Evolutionary conservation across 2,797 vertebrate genomes (phyloP).

Genomic region (Aldrovandia affinis): DNA sequence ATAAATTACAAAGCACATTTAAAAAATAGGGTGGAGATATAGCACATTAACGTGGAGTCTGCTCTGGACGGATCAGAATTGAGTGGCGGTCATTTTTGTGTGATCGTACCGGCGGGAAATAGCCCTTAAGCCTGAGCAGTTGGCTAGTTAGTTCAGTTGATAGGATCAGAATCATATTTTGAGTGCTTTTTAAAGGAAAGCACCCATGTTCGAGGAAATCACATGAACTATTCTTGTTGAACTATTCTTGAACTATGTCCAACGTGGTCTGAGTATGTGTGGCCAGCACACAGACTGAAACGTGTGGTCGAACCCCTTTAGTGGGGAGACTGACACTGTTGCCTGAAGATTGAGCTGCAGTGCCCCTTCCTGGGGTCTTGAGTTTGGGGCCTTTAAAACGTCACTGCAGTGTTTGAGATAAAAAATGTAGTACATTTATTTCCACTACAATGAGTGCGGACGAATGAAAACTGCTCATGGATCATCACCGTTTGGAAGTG

Average conservation of each 20-base stretch:
- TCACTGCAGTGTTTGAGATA: neutral
- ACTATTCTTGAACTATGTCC: neutral
- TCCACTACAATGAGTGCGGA: neutral
- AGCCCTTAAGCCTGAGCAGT: too few species aligned
- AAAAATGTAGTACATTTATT: neutral
- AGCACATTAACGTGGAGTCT: too few species aligned
- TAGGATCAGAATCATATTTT: too few species aligned
- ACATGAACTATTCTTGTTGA: too few species aligned
- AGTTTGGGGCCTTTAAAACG: neutral
- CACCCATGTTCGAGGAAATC: too few species aligned
- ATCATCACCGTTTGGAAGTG: neutral
- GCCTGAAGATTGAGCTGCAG: neutral
- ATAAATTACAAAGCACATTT: too few species aligned
- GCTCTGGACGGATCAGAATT: too few species aligned
- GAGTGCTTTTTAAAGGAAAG: too few species aligned
- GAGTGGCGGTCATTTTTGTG: too few species aligned
- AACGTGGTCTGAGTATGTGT: neutral
- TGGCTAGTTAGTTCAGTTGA: too few species aligned
- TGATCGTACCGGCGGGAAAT: too few species aligned
- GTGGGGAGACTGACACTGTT: neutral
- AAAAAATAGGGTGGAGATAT: too few species aligned
- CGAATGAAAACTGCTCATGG: neutral
- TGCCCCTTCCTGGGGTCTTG: neutral
- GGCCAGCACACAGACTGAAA: neutral
- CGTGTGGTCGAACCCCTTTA: neutral